Base-by-base conservation (phyloP, 2,797 vertebrate species). In the Podargus strigoides region DNA sequence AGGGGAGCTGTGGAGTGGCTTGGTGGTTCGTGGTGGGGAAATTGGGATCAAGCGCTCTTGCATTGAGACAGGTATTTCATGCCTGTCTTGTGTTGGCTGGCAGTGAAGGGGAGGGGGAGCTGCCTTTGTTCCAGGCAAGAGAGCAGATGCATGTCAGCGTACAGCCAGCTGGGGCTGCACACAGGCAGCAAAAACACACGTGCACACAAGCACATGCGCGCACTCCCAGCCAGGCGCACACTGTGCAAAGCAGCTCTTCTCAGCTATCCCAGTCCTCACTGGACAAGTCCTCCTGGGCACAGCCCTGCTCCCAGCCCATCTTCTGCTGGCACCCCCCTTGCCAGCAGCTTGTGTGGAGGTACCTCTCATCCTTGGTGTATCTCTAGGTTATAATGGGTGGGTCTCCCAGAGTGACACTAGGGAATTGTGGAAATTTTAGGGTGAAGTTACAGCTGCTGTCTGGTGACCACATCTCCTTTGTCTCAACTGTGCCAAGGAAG, bases 101-200 rank as follows among this genome's bases (percentile, higher is more conserved):
- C 80, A 79, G 69, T 12, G 12, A 67, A 63, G 63, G 36, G 80
- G 53, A 91, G 87, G 73, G 74, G 67, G 70, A 80, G 86, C 81
- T 74, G 93, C 72, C 95, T 95, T 93, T 90, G 94, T 94, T 94
- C 68, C 62, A 93, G 85, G 80, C 63, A 66, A 87, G 46, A 58
- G 64, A 86, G 73, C 92, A 91, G 92, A 92, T 81, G 81, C 55
- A 34, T 67, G 66, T 89, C 86, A 60, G 47, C 14, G 68, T 78
- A 77, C 56, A 78, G 79, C 93, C 76, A 8, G 76, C 94, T 86
- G 86, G 69, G 87, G 67, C 91, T 93, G 90, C 95, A 91, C 90
- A 81, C 72, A 88, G 2, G 2, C 82, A 94, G 85, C 73, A 69
- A 59, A 86, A 85, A 73, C 91, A 94, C 93, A 94, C 5, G 42